Evolutionary conservation across 1,140 invertebrate species (phyloP).

Genomic region (Nylanderia fulva): DNA sequence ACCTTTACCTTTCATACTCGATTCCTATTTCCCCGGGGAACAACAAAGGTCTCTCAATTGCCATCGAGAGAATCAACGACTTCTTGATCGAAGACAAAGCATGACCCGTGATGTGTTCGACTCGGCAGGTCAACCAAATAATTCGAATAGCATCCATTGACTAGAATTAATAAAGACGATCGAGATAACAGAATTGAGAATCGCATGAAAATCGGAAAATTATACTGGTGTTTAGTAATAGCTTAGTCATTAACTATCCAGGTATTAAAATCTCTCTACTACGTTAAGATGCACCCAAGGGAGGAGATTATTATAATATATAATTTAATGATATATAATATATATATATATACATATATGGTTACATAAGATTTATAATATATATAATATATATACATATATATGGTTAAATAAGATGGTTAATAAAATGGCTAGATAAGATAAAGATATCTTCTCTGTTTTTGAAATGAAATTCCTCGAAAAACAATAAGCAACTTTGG

Average conservation of each 20-base stretch:
- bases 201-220: conserved; percentile 30
- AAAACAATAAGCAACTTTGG: conserved; percentile 43
- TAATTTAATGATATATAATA: too few relatives aligned
- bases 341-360: too few relatives aligned
- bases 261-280: too few relatives aligned
- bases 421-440: neutral
- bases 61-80: conserved; percentile 59
- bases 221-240: conserved; percentile 34
- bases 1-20: conserved; percentile 47
- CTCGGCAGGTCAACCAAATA: conserved; percentile 53
- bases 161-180: conserved; percentile 52
- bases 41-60: conserved; percentile 60
- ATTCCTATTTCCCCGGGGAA: conserved; percentile 40
- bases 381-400: too few relatives aligned
- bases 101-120: conserved; percentile 63
- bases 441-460: conserved; percentile 27
- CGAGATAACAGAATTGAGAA: conserved; percentile 13
- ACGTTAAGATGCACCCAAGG: too few relatives aligned
- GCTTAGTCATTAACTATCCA: too few relatives aligned
- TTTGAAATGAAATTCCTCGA: conserved; percentile 33
- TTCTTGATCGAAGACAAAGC: conserved; percentile 62
- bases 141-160: conserved; percentile 58
- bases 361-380: too few relatives aligned
- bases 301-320: too few relatives aligned
- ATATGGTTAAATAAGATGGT: neutral